Evolutionary conservation across 2,797 vertebrate species (phyloP).

Genomic region (Microcaecilia unicolor): DNA sequence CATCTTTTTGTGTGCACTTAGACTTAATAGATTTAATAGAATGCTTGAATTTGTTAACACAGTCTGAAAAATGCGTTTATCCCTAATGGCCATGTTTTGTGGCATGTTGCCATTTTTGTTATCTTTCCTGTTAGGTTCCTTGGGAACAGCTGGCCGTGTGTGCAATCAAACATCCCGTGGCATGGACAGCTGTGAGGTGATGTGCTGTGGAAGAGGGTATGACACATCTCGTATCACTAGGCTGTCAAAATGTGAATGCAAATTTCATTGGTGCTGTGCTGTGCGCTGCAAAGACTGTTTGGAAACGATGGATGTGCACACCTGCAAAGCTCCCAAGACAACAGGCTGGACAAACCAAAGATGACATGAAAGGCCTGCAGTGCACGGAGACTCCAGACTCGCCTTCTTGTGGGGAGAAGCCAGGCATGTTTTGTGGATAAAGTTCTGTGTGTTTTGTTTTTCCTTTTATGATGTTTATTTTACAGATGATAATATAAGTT

Average conservation of each 20-base stretch:
- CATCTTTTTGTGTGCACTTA: too few relatives aligned
- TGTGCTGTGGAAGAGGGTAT: constrained; percentile 91
- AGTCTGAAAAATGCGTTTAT: too few relatives aligned
- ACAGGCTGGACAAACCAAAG: constrained; percentile 38
- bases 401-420: neutral
- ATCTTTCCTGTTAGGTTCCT: constrained; percentile 79
- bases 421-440: too few relatives aligned
- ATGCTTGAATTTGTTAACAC: too few relatives aligned
- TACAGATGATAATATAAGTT: too few relatives aligned
- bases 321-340: constrained; percentile 76
- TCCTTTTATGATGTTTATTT: too few relatives aligned
- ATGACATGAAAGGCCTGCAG: constrained; percentile 21
- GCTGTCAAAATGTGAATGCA: constrained; percentile 87
- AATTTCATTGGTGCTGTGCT: constrained; percentile 93
- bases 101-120: too few relatives aligned
- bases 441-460: constrained; percentile 3
- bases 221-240: constrained; percentile 78
- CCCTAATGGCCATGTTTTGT: too few relatives aligned
- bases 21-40: too few relatives aligned
- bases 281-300: constrained; percentile 89
- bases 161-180: constrained; percentile 82
- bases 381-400: constrained; percentile 6
- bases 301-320: constrained; percentile 81
- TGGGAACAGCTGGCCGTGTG: constrained; percentile 75
- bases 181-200: constrained; percentile 86